Evolutionary conservation across 2,888 invertebrate genomes (phyloP), one percentile per base, ranked within the genome.

Genomic region (Punctoribates punctum): DNA sequence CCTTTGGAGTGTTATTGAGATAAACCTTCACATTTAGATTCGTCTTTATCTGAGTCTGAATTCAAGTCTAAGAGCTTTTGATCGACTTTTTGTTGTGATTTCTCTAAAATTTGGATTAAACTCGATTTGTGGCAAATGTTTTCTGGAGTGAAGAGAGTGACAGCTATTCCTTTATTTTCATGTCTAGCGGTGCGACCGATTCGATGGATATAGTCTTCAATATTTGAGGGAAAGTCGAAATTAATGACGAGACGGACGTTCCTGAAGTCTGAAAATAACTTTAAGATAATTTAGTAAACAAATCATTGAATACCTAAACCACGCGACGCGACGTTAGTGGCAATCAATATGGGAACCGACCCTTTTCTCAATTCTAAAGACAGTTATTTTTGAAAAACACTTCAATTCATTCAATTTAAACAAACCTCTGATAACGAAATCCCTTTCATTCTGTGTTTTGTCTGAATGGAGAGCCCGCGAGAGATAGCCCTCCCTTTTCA

Each of bases 321-420:
- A 75, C 86, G 80, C 8, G 85, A 84, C 0, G 85, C 86, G 9
- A 86, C 83, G 81, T 86, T 86, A 9, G 86, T 86, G 0, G 86
- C 86, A 17, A 86, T 82, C 13, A 86, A 81, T 48, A 86, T 83
- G 38, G 82, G 81, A 0, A 84, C 83, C 3, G 78, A 77, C 20
- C 84, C 83, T 3, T 78, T 77, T 77, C 83, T 83, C 72, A 85
- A 82, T 75, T 84, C 84, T 67, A 34, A 23, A 42, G 57, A 70
- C 2, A 65, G 5, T 60, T 27, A 54, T 54, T 20, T 6, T 54
- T 6, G 5, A 1, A 54, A 54, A 54, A n/a, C n/a, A 54, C 1
- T n/a, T 4, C 1, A 54, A 17, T 48, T 13, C 34, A 29, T n/a
- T 70, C 5, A 5, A 13, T 42, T 15, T 75, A 13, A n/a, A n/a